A percentile compares a stretch with the other conserved stretches of the same genome.
phyloP scores from a whole-genome alignment of 2,888 invertebrate species.

The Melinaea marsaeus region DNA sequence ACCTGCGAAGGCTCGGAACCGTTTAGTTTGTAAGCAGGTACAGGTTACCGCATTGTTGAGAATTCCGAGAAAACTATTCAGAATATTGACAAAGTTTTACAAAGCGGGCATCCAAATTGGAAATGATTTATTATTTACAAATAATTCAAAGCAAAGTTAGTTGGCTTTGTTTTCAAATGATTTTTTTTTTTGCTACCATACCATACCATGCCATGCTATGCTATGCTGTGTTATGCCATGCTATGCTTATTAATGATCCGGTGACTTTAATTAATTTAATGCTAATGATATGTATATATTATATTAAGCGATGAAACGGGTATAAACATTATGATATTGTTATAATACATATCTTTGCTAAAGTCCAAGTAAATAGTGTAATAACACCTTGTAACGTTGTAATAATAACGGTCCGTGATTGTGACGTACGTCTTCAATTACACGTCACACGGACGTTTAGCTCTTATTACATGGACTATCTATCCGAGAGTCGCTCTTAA shows the following conservation, averaged over 20 bases:
- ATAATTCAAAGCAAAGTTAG: background rate
- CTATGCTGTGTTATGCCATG: too few species aligned
- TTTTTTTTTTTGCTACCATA: background rate
- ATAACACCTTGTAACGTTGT: conserved; percentile 17
- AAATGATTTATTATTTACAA: background rate
- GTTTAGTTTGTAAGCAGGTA: conserved; percentile 31
- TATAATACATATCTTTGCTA: conserved; percentile 6
- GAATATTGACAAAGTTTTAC: background rate
- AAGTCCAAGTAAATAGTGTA: conserved; percentile 13
- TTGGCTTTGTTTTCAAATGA: background rate
- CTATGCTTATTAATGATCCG: background rate
- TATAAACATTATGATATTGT: conserved; percentile 11
- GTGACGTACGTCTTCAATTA: conserved; percentile 33
- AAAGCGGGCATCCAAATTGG: background rate
- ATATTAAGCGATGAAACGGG: background rate
- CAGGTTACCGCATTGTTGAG: conserved; percentile 19
- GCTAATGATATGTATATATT: too few species aligned
- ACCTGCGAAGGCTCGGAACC: conserved; percentile 22
- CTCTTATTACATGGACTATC: conserved; percentile 28
- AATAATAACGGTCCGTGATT: conserved; percentile 17
- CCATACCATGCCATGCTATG: too few species aligned
- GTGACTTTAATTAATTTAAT: too few species aligned
- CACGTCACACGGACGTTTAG: conserved; percentile 33
- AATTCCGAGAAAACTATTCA: conserved; percentile 19
- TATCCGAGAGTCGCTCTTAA: conserved; percentile 22